These are phyloP conservation scores for Toxotes lorentzi DNA, from an alignment of 2,797 vertebrate genomes.

Conservation along the genomic window DNA sequence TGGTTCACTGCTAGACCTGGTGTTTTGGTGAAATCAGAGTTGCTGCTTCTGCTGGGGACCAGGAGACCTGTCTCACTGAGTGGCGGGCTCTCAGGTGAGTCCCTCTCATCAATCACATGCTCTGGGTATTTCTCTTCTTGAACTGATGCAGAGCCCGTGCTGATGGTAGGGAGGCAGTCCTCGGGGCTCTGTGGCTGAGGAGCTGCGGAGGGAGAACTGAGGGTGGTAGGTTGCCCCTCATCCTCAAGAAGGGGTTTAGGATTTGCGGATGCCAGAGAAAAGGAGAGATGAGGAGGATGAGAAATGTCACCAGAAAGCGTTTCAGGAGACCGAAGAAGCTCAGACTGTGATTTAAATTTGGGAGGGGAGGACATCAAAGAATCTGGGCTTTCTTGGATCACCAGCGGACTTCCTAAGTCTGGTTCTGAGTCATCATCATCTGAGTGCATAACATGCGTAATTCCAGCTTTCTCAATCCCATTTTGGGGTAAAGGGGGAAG, in stretches of 20 bases:
- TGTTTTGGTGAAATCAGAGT: constrained; percentile 35
- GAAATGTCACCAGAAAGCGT: constrained; percentile 45
- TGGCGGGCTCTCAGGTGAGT: constrained; percentile 88
- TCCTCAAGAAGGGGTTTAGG: constrained; percentile 51
- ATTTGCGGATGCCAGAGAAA: constrained; percentile 50
- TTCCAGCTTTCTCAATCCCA: constrained; percentile 42
- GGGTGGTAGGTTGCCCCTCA: constrained; percentile 6
- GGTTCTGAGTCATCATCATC: constrained; percentile 78
- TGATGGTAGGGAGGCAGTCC: constrained; percentile 23
- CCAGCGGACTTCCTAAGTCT: constrained; percentile 81
- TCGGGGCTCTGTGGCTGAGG: constrained; percentile 35
- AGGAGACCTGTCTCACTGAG: constrained; percentile 79
- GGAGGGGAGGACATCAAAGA: constrained; percentile 72
- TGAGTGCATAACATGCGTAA: constrained; percentile 63
- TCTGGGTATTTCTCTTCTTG: constrained; percentile 82
- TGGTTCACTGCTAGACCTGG: constrained; percentile 56
- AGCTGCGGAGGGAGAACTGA: constrained; percentile 32
- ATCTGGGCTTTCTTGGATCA: constrained; percentile 85
- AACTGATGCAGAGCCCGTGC: constrained; percentile 28
- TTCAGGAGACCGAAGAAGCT: constrained; percentile 60
- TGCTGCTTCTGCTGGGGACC: constrained; percentile 58
- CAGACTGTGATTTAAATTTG: constrained; percentile 72
- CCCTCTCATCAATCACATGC: constrained; percentile 87
- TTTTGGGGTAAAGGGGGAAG: constrained; percentile 66
- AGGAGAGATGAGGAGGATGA: constrained; percentile 37